Evolutionary conservation across 2,797 vertebrate species (phyloP).

Genomic region (Parauchenoglanis punctatus): DNA sequence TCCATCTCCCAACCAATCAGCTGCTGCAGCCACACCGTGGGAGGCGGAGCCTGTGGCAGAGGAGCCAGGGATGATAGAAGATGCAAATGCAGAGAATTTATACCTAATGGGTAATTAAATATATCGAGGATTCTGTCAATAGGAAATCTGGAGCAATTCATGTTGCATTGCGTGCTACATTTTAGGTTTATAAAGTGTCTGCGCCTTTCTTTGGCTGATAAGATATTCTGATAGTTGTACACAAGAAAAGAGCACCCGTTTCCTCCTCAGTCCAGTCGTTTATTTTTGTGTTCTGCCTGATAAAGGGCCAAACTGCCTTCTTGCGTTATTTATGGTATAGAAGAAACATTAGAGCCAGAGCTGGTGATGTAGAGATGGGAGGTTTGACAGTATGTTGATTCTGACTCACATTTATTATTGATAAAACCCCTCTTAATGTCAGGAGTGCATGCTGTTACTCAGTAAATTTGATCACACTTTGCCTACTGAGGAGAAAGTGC

Average conservation of each 20-base stretch:
- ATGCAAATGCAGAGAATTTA: conserved; percentile 90
- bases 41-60: conserved; percentile 81
- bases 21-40: conserved; percentile 79
- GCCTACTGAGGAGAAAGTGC: background rate
- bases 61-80: conserved; percentile 78
- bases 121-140: background rate
- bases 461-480: background rate
- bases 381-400: background rate
- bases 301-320: no score
- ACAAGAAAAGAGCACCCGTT: background rate
- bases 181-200: background rate
- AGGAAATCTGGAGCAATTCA: background rate
- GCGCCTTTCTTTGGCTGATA: background rate
- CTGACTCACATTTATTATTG: background rate
- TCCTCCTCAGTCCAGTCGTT: background rate
- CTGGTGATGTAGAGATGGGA: background rate
- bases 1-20: conserved; percentile 83
- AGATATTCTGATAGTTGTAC: background rate
- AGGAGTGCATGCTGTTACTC: background rate
- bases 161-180: background rate
- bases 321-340: background rate
- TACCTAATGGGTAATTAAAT: conserved; percentile 85
- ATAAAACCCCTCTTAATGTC: background rate
- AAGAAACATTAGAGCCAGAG: background rate
- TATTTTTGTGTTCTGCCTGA: background rate